A percentile compares a stretch with the other conserved stretches of the same genome.
phyloP scores from a whole-genome alignment of 1,140 invertebrate genomes.

The Aphaenogaster ashmeadi region DNA sequence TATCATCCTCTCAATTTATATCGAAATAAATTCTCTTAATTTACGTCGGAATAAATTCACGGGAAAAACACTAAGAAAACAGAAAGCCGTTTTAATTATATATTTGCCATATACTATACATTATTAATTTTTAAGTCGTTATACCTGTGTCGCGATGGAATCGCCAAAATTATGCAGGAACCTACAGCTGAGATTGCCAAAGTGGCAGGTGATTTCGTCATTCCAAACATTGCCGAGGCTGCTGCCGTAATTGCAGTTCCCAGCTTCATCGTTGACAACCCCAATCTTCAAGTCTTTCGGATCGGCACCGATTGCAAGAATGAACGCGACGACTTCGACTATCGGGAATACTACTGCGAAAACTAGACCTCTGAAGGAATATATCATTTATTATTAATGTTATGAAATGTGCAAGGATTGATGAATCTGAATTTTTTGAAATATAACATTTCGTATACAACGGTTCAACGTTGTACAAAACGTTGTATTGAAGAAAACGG shows the following conservation, averaged over 20 bases:
- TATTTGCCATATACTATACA: neutral
- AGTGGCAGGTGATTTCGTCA: conserved; percentile 84
- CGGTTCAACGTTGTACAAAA: neutral
- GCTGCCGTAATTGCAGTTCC: conserved; percentile 82
- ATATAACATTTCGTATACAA: neutral
- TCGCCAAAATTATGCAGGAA: conserved; percentile 87
- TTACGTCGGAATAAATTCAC: neutral
- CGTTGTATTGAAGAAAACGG: neutral
- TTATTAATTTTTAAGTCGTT: neutral
- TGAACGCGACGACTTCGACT: conserved; percentile 93
- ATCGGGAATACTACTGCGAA: conserved; percentile 95
- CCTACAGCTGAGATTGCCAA: conserved; percentile 88
- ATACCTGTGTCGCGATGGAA: conserved; percentile 85
- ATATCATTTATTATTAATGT: conserved; percentile 41
- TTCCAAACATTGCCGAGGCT: conserved; percentile 79
- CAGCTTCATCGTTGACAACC: conserved; percentile 92
- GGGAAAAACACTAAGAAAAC: neutral
- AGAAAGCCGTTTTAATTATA: neutral
- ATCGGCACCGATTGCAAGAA: conserved; percentile 93
- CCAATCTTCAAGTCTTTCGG: conserved; percentile 91
- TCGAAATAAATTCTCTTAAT: conserved; percentile 7
- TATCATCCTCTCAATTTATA: neutral
- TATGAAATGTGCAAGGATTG: neutral
- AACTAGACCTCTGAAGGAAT: conserved; percentile 89
- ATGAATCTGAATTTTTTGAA: neutral